Conservation (phyloP, 2,888 invertebrate species). For the Scaeva pyrastri region DNA sequence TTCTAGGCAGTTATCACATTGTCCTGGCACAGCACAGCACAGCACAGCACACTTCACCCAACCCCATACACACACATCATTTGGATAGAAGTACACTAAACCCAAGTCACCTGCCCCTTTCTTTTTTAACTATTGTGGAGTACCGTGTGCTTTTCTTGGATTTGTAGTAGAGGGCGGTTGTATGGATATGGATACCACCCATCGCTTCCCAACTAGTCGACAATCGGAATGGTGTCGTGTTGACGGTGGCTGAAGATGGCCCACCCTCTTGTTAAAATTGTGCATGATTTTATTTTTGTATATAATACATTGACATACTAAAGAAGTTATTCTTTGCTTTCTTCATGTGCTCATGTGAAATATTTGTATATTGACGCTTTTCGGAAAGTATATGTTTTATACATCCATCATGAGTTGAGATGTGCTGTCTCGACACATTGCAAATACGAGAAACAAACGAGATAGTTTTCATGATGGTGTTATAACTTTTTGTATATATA, state of each 20-base stretch:
- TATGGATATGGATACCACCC: background rate
- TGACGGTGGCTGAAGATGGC: slow-evolving; percentile 33
- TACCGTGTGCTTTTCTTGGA: slow-evolving; percentile 32
- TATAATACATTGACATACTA: slow-evolving; percentile 31
- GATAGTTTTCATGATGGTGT: background rate
- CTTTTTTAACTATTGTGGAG: slow-evolving; percentile 22
- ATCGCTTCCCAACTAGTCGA: slow-evolving; percentile 21
- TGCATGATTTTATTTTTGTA: slow-evolving; percentile 20
- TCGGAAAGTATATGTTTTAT: slow-evolving; percentile 29
- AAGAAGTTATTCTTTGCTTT: slow-evolving; percentile 44
- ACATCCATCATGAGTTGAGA: slow-evolving; percentile 29
- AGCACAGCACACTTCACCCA: background rate
- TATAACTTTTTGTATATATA: background rate
- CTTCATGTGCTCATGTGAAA: slow-evolving; percentile 27
- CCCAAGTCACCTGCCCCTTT: slow-evolving; percentile 36
- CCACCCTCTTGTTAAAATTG: slow-evolving; percentile 18
- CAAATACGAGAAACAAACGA: slow-evolving; percentile 36
- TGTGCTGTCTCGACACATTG: slow-evolving; percentile 39
- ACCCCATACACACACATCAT: slow-evolving; percentile 11
- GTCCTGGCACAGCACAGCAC: slow-evolving; percentile 12
- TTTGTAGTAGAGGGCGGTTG: slow-evolving; percentile 39
- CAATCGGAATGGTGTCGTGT: slow-evolving; percentile 54
- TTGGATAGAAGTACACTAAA: slow-evolving; percentile 35
- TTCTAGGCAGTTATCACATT: slow-evolving; percentile 56
- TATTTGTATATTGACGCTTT: slow-evolving; percentile 40